Base-by-base conservation (phyloP, 2,113 vertebrate genomes). In the Heptranchias perlo region DNA sequence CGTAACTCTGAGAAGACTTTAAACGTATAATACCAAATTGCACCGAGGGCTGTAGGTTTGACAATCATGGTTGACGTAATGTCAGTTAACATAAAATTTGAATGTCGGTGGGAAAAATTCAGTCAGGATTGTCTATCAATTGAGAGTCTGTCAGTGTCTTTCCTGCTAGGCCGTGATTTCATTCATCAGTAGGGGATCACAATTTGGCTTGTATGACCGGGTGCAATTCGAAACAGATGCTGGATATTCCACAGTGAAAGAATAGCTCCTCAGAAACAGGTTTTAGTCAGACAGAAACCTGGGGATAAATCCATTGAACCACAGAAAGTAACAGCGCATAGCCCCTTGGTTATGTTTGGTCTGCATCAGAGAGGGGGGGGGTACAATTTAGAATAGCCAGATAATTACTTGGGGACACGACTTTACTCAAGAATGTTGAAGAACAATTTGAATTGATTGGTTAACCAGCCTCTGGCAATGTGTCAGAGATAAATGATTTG, bases 381-480 rank as follows among this genome's bases (percentile, higher is more conserved):
- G 13, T 62, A 93, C n/a, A 13, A 93, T 62, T 58, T 8, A 93
- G 18, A 6, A 93, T 7, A 93, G 7, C 58, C 35, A 44, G 16
- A 93, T 64, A 3, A 62, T 62, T 93, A 62, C 58, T 93, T 62
- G 54, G n/a, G 54, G 16, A 1, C 31, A 93, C 39, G 62, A 69
- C 23, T 25, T 69, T 69, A 62, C 35, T 62, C 89, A 93, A 93
- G 89, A 93, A 44, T 62, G 89, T 31, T 64, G 89, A 93, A 62
- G 89, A 93, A 93, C 89, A 93, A 93, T 39, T 93, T 93, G n/a
- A 16, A 62, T 39, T 93, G 64, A 64, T 64, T 93, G 58, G n/a
- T 39, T 93, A 62, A 93, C 58, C 18, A 3, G 14, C 89, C 18
- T 61, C 58, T 93, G 89, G 58, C 89, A 93, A 93, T 93, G 58